phyloP scores from a whole-genome alignment of 2,113 vertebrate species.

The Phaetusa simplex region DNA sequence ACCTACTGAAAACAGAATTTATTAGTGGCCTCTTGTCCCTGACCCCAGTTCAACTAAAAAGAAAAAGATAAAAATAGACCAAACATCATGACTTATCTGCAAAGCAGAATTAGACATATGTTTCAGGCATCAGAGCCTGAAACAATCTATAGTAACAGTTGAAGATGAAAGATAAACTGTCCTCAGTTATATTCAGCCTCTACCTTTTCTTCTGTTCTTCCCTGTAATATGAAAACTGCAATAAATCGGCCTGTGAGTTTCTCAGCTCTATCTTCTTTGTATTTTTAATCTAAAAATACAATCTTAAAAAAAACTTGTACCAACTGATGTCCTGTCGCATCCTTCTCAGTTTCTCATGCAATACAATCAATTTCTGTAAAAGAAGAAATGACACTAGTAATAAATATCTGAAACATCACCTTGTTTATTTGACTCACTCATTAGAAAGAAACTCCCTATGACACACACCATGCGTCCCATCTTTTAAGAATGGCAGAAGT shows the following conservation, averaged over 20 bases:
- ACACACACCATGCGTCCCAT: fast-evolving
- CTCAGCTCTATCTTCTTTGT: neutral
- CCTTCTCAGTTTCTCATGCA: neutral
- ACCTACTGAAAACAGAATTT: neutral
- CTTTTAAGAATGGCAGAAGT: neutral
- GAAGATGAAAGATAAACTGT: neutral
- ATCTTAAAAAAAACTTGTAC: neutral
- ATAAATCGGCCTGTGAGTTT: neutral
- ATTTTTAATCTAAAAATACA: conserved; percentile 28
- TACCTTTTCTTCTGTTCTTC: neutral
- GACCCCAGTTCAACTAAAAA: neutral
- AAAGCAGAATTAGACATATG: neutral
- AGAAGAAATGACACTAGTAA: neutral
- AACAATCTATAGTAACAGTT: neutral
- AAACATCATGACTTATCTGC: neutral
- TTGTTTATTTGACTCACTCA: neutral
- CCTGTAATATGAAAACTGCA: neutral
- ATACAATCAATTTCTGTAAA: conserved; percentile 7
- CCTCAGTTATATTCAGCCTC: neutral
- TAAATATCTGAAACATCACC: neutral
- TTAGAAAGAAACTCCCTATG: neutral
- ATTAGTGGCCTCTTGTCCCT: neutral
- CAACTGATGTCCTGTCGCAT: neutral
- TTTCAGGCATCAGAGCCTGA: neutral
- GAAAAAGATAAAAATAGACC: neutral